Conservation (phyloP, 2,888 invertebrate species). For the Flexamia atlantica region DNA sequence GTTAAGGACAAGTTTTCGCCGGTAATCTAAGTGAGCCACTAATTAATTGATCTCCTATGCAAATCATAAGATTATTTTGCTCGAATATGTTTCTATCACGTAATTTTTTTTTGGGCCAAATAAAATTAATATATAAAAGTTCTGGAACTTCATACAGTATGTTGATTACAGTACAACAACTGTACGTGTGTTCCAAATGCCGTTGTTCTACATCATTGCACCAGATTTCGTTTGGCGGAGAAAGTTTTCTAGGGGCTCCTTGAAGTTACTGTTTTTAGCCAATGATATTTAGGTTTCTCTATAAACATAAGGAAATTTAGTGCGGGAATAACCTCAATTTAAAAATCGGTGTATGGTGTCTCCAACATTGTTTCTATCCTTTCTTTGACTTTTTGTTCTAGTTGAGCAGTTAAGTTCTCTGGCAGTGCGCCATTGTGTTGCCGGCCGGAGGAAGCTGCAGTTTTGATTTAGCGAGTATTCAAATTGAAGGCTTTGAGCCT, state of each 20-base stretch:
- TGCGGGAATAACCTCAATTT: constrained; percentile 54
- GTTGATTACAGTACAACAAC: too few relatives aligned
- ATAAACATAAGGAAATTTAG: constrained; percentile 37
- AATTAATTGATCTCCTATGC: too few relatives aligned
- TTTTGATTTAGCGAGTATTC: background rate
- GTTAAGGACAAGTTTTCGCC: too few relatives aligned
- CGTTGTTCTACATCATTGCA: background rate
- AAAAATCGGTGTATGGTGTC: constrained; percentile 4
- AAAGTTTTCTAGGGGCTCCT: background rate
- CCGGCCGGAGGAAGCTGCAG: background rate
- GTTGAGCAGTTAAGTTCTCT: background rate
- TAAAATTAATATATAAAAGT: too few relatives aligned
- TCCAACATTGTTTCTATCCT: background rate
- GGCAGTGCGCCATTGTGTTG: constrained; percentile 35
- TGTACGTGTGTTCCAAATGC: background rate
- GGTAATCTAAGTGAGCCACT: too few relatives aligned
- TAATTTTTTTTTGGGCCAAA: too few relatives aligned
- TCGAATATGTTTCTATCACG: too few relatives aligned
- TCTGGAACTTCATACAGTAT: too few relatives aligned
- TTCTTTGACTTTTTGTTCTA: constrained; percentile 18
- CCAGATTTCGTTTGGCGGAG: background rate
- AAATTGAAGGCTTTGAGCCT: constrained; percentile 20
- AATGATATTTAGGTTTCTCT: constrained; percentile 21
- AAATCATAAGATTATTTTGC: too few relatives aligned
- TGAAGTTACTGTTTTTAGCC: background rate